Evolutionary conservation across 2,888 invertebrate species (phyloP).

Genomic region (Microdon myrmicae): DNA sequence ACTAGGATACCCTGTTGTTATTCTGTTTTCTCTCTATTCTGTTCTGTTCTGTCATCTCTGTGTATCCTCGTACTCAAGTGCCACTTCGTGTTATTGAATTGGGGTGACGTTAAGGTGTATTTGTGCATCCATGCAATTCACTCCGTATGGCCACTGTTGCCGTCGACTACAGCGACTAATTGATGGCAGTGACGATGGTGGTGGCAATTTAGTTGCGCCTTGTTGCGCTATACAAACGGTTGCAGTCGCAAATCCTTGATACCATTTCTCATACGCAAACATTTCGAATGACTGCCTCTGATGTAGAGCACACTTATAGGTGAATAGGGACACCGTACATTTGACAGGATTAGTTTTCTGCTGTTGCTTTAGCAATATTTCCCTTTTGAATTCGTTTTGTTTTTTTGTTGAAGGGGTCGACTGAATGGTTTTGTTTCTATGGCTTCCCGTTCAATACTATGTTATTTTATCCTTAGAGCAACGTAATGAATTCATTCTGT

Average conservation of each 20-base stretch:
- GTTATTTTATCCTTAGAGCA: constrained; percentile 5
- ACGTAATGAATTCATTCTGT: constrained; percentile 38
- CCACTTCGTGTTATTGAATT: constrained; percentile 45
- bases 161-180: constrained; percentile 28
- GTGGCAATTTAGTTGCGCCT: constrained; percentile 50
- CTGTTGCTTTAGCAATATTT: constrained; percentile 32
- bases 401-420: constrained; percentile 13
- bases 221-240: constrained; percentile 51
- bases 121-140: constrained; percentile 21
- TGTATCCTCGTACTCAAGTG: constrained; percentile 34
- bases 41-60: constrained; percentile 26
- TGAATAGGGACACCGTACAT: constrained; percentile 12
- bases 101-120: constrained; percentile 32
- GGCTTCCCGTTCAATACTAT: constrained; percentile 35
- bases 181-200: constrained; percentile 22
- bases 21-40: constrained; percentile 8
- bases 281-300: constrained; percentile 11
- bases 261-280: too few relatives aligned
- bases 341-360: constrained; percentile 23
- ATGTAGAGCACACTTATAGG: constrained; percentile 9
- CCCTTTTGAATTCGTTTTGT: constrained; percentile 1
- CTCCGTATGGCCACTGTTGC: constrained; percentile 38
- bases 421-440: constrained; percentile 34
- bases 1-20: too few relatives aligned
- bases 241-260: constrained; percentile 28